Conservation (phyloP, 2,888 invertebrate species). For the Matsumyia berberina region DNA sequence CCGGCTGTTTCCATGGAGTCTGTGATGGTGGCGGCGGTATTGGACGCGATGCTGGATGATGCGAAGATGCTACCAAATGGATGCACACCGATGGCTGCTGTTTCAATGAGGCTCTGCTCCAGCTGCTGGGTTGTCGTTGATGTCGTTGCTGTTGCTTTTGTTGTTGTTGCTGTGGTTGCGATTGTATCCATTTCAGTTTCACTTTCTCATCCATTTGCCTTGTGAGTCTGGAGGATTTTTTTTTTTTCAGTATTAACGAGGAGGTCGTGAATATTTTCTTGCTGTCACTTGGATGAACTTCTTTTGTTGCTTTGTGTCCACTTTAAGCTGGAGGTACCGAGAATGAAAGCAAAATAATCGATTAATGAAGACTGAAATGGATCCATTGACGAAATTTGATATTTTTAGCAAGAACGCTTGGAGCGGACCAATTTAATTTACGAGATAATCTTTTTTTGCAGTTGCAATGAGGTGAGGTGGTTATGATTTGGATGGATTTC, state of each 20-base stretch:
- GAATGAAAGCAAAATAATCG: constrained; percentile 22
- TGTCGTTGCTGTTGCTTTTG: constrained; percentile 32
- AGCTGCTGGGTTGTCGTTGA: constrained; percentile 20
- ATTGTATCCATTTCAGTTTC: constrained; percentile 61
- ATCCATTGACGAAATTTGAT: not conserved
- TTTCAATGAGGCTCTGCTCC: constrained; percentile 9
- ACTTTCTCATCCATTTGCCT: constrained; percentile 64
- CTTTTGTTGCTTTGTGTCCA: not conserved
- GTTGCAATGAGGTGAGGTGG: not conserved
- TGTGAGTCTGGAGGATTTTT: constrained; percentile 16
- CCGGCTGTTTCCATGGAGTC: constrained; percentile 31
- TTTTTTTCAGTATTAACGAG: too few relatives aligned
- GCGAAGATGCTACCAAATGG: constrained; percentile 40
- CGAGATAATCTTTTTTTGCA: not conserved
- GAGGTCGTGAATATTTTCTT: not conserved
- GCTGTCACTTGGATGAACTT: not conserved
- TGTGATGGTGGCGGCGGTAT: constrained; percentile 1
- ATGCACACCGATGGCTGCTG: constrained; percentile 24
- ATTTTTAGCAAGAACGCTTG: not conserved
- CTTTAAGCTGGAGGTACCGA: not conserved
- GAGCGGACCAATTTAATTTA: not conserved
- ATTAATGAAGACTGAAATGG: constrained; percentile 9
- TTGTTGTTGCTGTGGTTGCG: constrained; percentile 22
- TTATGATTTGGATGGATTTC: too few relatives aligned
- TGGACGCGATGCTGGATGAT: constrained; percentile 9